A percentile compares a stretch with the other conserved stretches of the same genome.
Evolutionary conservation across 1,140 invertebrate genomes (phyloP).

Genomic region (Drosophila bifasciata): DNA sequence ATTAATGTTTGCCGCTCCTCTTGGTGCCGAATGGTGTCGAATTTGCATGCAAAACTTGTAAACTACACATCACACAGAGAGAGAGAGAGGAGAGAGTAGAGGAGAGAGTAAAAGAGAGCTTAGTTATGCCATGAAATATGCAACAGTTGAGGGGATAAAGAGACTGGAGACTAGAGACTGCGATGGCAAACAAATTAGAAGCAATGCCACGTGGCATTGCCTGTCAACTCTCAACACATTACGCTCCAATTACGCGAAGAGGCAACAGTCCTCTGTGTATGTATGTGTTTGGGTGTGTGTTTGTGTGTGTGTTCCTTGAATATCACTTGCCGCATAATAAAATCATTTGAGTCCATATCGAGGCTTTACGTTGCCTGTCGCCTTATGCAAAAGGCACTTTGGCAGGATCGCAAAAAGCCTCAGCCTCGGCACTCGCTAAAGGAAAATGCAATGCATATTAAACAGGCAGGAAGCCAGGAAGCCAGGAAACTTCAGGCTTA

Average conservation of each 20-base stretch:
- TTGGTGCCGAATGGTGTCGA: constrained; percentile 18
- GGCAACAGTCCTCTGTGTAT: constrained; percentile 5
- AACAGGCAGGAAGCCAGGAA: constrained; percentile 17
- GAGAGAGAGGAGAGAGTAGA: too few species aligned
- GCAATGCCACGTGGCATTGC: constrained; percentile 66
- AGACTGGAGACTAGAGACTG: constrained; percentile 1
- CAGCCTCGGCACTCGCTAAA: constrained; percentile 21
- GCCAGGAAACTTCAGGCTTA: constrained; percentile 35
- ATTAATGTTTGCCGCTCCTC: constrained; percentile 49
- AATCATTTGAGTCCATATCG: constrained; percentile 50
- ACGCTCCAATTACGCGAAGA: constrained; percentile 72
- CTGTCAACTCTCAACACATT: constrained; percentile 77
- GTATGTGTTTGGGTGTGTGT: neutral
- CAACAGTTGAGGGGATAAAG: constrained; percentile 57
- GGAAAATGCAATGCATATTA: constrained; percentile 77
- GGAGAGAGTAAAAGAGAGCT: too few species aligned
- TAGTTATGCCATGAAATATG: constrained; percentile 69
- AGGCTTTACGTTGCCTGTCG: constrained; percentile 44
- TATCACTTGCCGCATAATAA: constrained; percentile 76
- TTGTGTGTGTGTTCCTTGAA: constrained; percentile 22
- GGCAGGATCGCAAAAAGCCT: constrained; percentile 23
- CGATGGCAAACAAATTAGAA: constrained; percentile 70
- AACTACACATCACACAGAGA: constrained; percentile 17
- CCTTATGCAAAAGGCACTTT: constrained; percentile 37
- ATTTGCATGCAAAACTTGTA: constrained; percentile 60